These are phyloP conservation scores for Chaetops frenatus DNA, from an alignment of 2,113 vertebrate species.

Conservation along the genomic window DNA sequence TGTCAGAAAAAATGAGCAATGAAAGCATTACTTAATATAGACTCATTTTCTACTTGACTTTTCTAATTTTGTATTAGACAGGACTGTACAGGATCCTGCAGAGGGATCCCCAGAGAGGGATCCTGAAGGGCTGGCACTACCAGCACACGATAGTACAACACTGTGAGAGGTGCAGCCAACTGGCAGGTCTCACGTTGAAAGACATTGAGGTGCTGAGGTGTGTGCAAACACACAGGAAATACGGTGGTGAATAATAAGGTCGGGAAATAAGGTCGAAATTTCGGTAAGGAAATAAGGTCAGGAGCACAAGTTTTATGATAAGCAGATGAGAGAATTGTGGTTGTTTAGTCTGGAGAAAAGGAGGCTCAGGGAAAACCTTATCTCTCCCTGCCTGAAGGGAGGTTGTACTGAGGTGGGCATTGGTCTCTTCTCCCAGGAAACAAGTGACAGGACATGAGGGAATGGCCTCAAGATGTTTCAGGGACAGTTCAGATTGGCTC, in stretches of 20 bases:
- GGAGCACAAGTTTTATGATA: neutral
- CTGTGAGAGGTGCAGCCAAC: neutral
- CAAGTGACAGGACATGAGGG: neutral
- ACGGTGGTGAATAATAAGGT: neutral
- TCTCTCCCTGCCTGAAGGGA: neutral
- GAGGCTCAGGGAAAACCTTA: neutral
- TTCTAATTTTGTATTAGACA: neutral
- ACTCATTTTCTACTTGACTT: neutral
- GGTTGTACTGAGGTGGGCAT: neutral
- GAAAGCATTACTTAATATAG: neutral
- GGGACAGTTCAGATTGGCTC: neutral
- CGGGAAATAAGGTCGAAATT: no score
- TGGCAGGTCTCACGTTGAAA: neutral
- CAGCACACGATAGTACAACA: neutral
- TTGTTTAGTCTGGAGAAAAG: neutral
- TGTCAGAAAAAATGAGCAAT: neutral
- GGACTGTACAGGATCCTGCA: neutral
- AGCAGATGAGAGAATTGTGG: neutral
- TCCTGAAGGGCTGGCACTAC: neutral
- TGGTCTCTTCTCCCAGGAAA: neutral
- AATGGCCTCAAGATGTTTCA: neutral
- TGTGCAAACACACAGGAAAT: neutral
- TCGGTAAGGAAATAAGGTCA: no score
- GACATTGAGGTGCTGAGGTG: no score
- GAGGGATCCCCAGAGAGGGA: neutral